Evolutionary conservation across 2,113 vertebrate genomes (phyloP), one percentile per base, ranked within the genome.

Genomic region (Camelus dromedarius): DNA sequence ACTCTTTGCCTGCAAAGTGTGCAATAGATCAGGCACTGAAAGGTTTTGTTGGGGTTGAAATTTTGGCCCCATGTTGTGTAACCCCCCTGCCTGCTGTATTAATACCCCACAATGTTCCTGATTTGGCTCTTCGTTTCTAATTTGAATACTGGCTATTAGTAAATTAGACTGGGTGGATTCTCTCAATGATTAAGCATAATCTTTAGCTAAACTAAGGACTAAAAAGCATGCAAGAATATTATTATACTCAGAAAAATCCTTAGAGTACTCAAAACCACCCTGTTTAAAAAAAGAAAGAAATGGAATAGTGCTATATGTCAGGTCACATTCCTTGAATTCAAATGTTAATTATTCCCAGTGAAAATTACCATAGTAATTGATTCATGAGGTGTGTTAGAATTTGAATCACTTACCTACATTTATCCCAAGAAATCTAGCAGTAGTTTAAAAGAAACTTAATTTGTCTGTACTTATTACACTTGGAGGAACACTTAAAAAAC

Each of bases 371-470:
- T 79, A 83, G 66, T 76, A 95, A 92, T 50, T 96, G 95, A 97
- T 97, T 92, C 88, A 92, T 82, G 70, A 87, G n/a, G 13, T 77
- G 14, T 80, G 70, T 91, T 96, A 93, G 69, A 95, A 94, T 95
- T 89, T 89, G 93, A 89, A 86, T 96, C 48, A 52, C 76, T 92
- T 95, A 96, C 95, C 83, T 94, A 38, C 16, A 42, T 80, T 86
- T 73, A 89, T 95, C 93, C 76, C 80, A 93, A 60, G 80, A 96
- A 92, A 95, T 89, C 50, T 81, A 95, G 87, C 83, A 46, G 67
- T 88, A 91, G 54, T 84, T 97, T 93, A 94, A 97, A 91, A 48
- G 96, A 96, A 96, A 94, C 86, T 46, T 96, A 96, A 96, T 95
- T 97, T 89, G 81, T 80, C 85, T 80, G 30, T 96, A 94, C 91